Conservation (phyloP, 2,113 vertebrate genomes). For the Chrysemys picta region DNA sequence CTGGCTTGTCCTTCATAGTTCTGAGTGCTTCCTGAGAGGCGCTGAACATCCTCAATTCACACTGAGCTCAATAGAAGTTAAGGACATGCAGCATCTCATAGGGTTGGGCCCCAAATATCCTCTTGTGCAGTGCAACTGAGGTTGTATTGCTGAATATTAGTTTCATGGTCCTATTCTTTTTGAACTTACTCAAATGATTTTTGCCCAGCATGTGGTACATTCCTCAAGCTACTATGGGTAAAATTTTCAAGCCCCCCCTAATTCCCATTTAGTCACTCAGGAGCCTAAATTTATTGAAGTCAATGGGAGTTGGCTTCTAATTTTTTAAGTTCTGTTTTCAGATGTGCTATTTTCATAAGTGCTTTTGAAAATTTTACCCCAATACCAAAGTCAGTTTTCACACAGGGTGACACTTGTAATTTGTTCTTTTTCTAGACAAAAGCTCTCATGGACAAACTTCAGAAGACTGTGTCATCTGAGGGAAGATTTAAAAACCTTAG, state of each 20-base stretch:
- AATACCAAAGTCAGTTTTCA: neutral
- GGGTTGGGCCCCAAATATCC: neutral
- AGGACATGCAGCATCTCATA: neutral
- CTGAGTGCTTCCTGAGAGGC: neutral
- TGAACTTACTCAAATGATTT: neutral
- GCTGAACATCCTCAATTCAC: neutral
- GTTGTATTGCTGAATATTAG: neutral
- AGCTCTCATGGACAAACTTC: constrained; percentile 98
- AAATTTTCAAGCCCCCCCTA: neutral
- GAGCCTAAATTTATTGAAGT: too few relatives aligned
- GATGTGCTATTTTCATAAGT: neutral
- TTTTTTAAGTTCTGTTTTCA: neutral
- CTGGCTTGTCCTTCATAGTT: neutral
- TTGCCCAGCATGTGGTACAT: neutral
- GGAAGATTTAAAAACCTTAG: constrained; percentile 99
- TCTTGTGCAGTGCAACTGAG: neutral
- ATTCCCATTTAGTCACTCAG: neutral
- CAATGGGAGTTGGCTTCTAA: neutral
- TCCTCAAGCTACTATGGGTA: neutral
- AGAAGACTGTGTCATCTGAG: constrained; percentile 98
- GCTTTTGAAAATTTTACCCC: neutral
- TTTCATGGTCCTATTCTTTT: neutral
- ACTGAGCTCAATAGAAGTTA: neutral
- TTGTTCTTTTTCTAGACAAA: constrained; percentile 85
- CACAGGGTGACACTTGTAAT: constrained; percentile 16